Base-by-base conservation (phyloP, 2,888 invertebrate genomes). In the Calephelis perditalis region DNA sequence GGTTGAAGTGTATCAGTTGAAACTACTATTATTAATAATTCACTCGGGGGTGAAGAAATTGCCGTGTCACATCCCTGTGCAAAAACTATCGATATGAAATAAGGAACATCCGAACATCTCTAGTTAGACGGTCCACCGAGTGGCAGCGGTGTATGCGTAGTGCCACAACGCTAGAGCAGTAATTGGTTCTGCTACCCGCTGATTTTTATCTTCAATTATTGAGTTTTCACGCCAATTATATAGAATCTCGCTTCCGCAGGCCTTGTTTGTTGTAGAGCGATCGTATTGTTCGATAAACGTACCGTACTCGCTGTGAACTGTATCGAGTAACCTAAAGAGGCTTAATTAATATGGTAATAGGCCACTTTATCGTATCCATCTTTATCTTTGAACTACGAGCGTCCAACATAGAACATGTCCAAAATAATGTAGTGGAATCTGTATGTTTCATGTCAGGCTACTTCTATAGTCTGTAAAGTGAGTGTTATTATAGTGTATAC, bases 181-280 rank as follows among this genome's bases (percentile, higher is more conserved):
- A 88, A 88, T 88, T 87, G 87, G 84, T 86, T 79, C 72, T 71
- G 68, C 73, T 74, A 76, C 75, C 77, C 77, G 77, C 79, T 78
- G 88, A 88, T 88, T 87, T 86, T 87, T 88, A 88, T 88, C 88
- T 83, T 69, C 84, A 85, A 84, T 87, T 86, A 87, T 88, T 87
- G 86, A 85, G 84, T 87, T 88, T 88, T 88, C 87, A 83, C 88
- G 86, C 86, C 87, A 88, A 88, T 87, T 88, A 88, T 83, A 83
- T 82, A 82, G 79, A 82, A 87, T 86, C 86, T 84, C 72, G 74
- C 75, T 86, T 86, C 86, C 84, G 82, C 78, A 78, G 85, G 78
- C 77, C 75, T 75, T 74, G 67, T 69, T 73, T 73, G 76, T 66
- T 40, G 63, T 63, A 56, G 35, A 57, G 65, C 62, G 68, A 76